phyloP scores from a whole-genome alignment of 2,113 vertebrate species.

The Corapipo altera region DNA sequence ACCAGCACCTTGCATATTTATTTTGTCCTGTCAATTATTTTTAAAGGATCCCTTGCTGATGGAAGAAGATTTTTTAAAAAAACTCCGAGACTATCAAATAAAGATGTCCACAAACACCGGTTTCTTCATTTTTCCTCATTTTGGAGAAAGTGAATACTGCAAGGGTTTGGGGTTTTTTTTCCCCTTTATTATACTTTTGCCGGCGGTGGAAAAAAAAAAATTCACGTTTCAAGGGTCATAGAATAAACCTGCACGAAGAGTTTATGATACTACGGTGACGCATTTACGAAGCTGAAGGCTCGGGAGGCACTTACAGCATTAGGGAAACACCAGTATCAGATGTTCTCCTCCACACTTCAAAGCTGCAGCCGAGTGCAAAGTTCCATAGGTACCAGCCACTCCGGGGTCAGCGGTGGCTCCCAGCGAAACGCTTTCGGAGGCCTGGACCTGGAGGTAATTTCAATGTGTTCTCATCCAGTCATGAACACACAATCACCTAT shows the following conservation, averaged over 20 bases:
- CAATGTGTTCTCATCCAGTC: conserved; percentile 66
- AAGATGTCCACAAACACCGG: not conserved
- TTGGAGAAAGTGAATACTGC: not conserved
- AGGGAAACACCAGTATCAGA: not conserved
- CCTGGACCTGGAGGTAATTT: conserved; percentile 45
- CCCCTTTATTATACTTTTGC: not conserved
- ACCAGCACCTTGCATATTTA: conserved; percentile 44
- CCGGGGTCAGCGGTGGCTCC: not conserved
- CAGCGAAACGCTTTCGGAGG: not conserved
- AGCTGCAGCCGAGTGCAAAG: not conserved
- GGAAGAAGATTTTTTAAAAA: conserved; percentile 28
- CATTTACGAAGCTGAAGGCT: conserved; percentile 23
- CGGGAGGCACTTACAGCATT: not conserved
- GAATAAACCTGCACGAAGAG: conserved; percentile 3
- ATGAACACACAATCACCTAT: conserved; percentile 73
- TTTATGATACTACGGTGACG: not conserved
- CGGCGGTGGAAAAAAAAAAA: not conserved
- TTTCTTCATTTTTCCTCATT: conserved; percentile 73
- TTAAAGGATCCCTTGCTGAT: conserved; percentile 69
- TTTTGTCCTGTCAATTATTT: conserved; percentile 71
- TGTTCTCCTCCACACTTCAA: not conserved
- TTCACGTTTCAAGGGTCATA: conserved; percentile 6
- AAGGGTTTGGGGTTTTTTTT: not conserved
- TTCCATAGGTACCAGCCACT: conserved; percentile 40
- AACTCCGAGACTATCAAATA: conserved; percentile 20